Percentiles rank a stretch among this genome's conserved stretches.
Evolutionary conservation across 2,888 invertebrate species (phyloP).

Genomic region (Catotricha subobsoleta): DNA sequence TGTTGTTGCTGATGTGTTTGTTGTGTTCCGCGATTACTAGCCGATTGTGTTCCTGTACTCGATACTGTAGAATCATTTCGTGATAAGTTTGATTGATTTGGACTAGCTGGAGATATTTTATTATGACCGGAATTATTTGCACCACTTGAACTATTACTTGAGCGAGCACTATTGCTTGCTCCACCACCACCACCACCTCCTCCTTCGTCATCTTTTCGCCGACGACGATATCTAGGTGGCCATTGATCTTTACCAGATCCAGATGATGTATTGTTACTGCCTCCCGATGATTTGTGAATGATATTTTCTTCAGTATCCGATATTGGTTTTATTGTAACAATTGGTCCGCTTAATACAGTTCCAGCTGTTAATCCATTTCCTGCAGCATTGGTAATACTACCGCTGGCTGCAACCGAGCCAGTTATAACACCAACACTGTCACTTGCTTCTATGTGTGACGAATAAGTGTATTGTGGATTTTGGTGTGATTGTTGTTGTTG

Average conservation of each 20-base stretch:
- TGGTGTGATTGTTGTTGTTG: conserved; percentile 7
- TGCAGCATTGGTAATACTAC: conserved; percentile 4
- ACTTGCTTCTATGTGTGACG: conserved; percentile 11
- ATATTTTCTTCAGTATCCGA: conserved; percentile 6
- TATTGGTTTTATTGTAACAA: conserved; percentile 2
- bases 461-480: conserved; percentile 9
- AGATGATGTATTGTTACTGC: too few species aligned
- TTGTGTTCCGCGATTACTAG: conserved; percentile 3
- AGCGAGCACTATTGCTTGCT: conserved; percentile 6
- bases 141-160: conserved; percentile 6
- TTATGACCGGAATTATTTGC: not conserved
- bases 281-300: conserved; percentile 9
- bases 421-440: conserved; percentile 13
- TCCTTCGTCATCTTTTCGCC: conserved; percentile 29
- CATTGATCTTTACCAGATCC: conserved; percentile 25
- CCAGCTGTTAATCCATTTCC: not conserved
- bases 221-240: conserved; percentile 29
- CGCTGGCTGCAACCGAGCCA: conserved; percentile 6
- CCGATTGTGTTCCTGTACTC: conserved; percentile 7
- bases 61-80: conserved; percentile 8
- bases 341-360: conserved; percentile 2
- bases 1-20: conserved; percentile 19
- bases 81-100: conserved; percentile 8
- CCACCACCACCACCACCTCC: conserved; percentile 13
- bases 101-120: conserved; percentile 8